Conservation (phyloP, 2,797 vertebrate genomes). For the Benthosema pterotum region DNA sequence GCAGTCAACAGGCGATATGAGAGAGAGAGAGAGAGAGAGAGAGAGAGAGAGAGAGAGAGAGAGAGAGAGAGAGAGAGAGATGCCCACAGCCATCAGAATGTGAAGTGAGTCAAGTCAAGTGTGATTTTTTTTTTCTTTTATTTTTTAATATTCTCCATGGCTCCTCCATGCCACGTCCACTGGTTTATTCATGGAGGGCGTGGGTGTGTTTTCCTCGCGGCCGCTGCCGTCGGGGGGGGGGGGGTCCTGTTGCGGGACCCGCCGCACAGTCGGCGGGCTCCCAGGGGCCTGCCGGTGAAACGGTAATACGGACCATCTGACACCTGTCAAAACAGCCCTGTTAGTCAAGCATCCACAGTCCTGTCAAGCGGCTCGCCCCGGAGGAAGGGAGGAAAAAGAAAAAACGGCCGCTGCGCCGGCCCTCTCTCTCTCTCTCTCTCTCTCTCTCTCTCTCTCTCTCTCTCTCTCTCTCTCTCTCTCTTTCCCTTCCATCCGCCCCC, state of each 20-base stretch:
- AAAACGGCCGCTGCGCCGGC: constrained; percentile 54
- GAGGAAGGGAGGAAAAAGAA: constrained; percentile 63
- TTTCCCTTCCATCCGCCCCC: constrained; percentile 35
- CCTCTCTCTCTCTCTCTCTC: constrained; percentile 18
- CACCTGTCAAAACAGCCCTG: constrained; percentile 87
- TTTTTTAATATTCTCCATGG: constrained; percentile 60
- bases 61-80: too few relatives aligned
- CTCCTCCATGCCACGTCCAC: constrained; percentile 64
- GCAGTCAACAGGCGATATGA: too few relatives aligned
- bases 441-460: constrained; percentile 69
- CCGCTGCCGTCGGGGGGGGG: not conserved
- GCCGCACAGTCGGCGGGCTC: constrained; percentile 73
- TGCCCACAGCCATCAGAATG: constrained; percentile 45
- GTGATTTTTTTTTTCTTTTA: constrained; percentile 59
- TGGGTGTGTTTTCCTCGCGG: constrained; percentile 45
- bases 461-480: constrained; percentile 66
- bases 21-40: too few relatives aligned
- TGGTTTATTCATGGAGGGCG: constrained; percentile 45
- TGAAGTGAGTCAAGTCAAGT: constrained; percentile 63
- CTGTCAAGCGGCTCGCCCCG: constrained; percentile 70
- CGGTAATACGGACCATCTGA: constrained; percentile 86
- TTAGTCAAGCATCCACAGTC: constrained; percentile 79
- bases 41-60: too few relatives aligned
- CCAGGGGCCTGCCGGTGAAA: constrained; percentile 77
- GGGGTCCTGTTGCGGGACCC: constrained; percentile 68